These are phyloP conservation scores for Aphelocoma coerulescens DNA, from an alignment of 2,113 vertebrate genomes.

Conservation along the genomic window DNA sequence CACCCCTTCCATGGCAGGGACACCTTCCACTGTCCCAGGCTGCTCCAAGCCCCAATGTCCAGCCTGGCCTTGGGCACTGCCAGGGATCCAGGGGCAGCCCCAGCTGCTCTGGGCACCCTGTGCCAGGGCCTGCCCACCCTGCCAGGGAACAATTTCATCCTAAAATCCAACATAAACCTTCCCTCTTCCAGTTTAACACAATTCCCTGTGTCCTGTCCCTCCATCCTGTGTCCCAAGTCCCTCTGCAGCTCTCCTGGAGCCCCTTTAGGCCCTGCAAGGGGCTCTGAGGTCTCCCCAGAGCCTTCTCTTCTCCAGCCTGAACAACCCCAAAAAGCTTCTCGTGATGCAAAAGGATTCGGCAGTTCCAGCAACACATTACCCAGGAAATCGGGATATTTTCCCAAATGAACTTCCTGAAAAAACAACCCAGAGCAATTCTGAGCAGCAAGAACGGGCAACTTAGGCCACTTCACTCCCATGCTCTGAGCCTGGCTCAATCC, in stretches of 20 bases:
- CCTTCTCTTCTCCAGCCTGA: background rate
- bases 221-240: background rate
- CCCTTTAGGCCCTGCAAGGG: background rate
- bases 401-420: background rate
- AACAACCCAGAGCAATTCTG: background rate
- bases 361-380: background rate
- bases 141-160: background rate
- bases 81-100: background rate
- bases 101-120: background rate
- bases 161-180: fast-evolving
- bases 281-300: background rate
- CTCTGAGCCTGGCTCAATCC: background rate
- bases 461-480: background rate
- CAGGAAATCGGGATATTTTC: background rate
- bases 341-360: background rate
- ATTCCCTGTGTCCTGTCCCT: background rate
- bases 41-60: background rate
- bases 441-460: background rate
- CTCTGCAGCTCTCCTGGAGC: background rate
- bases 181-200: fast-evolving
- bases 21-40: background rate
- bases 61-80: background rate
- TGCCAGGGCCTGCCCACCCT: background rate
- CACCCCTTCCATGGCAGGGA: background rate
- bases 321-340: background rate